phyloP scores from a whole-genome alignment of 2,113 vertebrate species.

The Lasiurus cinereus region DNA sequence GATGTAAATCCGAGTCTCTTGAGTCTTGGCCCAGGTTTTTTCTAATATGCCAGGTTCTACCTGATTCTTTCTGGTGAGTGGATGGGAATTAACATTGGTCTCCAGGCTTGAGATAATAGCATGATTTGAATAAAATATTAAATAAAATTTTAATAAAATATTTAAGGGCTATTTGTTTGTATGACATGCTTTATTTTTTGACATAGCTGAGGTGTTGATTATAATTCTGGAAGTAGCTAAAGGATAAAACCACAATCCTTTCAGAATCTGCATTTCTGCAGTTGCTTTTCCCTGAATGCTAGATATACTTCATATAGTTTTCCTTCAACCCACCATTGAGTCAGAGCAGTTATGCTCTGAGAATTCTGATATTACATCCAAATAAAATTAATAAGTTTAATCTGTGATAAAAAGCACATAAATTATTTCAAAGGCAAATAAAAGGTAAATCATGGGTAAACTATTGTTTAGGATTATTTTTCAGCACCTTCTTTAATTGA shows the following conservation, averaged over 20 bases:
- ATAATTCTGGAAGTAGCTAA: not conserved
- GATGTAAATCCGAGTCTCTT: not conserved
- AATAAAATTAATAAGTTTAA: constrained; percentile 28
- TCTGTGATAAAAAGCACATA: constrained; percentile 16
- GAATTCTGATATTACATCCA: not conserved
- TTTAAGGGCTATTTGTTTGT: constrained; percentile 38
- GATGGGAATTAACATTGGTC: not conserved
- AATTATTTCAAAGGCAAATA: constrained; percentile 52
- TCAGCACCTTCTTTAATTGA: not conserved
- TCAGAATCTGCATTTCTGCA: constrained; percentile 2
- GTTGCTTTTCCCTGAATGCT: not conserved
- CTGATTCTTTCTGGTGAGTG: not conserved
- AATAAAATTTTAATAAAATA: not conserved
- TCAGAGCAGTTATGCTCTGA: not conserved
- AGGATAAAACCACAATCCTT: constrained; percentile 1
- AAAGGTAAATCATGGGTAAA: not conserved
- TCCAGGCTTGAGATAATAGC: not conserved
- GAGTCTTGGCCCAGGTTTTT: not conserved
- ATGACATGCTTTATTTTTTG: not conserved
- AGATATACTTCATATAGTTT: not conserved
- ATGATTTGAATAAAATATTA: not conserved
- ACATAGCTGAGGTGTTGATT: not conserved
- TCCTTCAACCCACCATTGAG: not conserved
- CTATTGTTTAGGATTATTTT: constrained; percentile 36
- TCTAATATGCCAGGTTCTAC: not conserved